Conservation (phyloP, 2,888 invertebrate species). For the Caenorhabditis sp. region DNA sequence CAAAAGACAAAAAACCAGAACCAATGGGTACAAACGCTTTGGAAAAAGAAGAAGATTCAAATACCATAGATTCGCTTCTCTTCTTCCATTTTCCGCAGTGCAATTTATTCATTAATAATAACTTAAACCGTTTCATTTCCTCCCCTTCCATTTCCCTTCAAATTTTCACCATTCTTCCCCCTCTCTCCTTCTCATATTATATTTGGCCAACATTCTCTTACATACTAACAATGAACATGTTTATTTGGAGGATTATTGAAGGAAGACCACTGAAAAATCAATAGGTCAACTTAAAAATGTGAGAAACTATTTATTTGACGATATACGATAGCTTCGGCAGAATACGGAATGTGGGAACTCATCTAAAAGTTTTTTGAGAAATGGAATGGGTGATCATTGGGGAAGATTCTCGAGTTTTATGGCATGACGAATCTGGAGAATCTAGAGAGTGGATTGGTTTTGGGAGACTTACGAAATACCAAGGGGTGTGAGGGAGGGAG, state of each 20-base stretch:
- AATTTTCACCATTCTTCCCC: too few relatives aligned
- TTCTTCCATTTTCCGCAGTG: not conserved
- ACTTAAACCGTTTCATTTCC: not conserved
- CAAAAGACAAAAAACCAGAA: constrained; percentile 1
- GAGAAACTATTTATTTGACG: not conserved
- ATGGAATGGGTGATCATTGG: not conserved
- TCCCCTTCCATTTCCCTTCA: not conserved
- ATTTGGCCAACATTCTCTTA: constrained; percentile 31
- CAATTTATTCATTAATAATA: not conserved
- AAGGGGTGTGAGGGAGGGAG: not conserved
- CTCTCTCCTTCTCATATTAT: constrained; percentile 3
- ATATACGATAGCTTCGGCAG: not conserved
- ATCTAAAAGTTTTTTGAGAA: not conserved
- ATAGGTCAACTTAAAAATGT: not conserved
- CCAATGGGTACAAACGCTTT: constrained; percentile 34
- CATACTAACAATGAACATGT: constrained; percentile 51
- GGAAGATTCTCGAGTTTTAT: not conserved
- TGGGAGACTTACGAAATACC: too few relatives aligned
- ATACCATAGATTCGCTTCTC: not conserved
- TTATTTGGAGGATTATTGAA: constrained; percentile 31
- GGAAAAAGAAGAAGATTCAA: not conserved
- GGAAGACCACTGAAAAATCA: too few relatives aligned
- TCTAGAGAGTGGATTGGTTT: not conserved
- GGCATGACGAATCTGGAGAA: not conserved
- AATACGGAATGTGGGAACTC: not conserved